Percentiles rank a stretch among this genome's conserved stretches.
phyloP scores from a whole-genome alignment of 2,113 vertebrate genomes.

The Sardina pilchardus region DNA sequence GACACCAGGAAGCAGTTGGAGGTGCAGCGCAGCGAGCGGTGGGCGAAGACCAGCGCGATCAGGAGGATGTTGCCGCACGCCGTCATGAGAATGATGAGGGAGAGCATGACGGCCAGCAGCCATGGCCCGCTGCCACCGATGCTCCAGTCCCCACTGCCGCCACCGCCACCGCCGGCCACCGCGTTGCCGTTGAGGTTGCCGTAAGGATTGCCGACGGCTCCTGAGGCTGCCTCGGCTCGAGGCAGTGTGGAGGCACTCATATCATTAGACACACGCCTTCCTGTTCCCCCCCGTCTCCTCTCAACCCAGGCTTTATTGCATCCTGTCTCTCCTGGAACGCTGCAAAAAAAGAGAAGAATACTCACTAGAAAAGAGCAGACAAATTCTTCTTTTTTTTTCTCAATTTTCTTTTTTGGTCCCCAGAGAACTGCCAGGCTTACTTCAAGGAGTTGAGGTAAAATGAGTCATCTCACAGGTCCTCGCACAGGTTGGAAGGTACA shows the following conservation, averaged over 20 bases:
- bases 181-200: slow-evolving; percentile 43
- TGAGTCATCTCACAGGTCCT: slow-evolving; percentile 9
- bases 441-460: slow-evolving; percentile 8
- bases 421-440: neutral
- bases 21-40: slow-evolving; percentile 89
- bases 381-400: neutral
- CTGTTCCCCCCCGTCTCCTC: slow-evolving; percentile 17
- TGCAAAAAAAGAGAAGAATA: neutral
- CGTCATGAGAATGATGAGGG: slow-evolving; percentile 86
- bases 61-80: slow-evolving; percentile 83
- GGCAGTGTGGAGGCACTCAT: slow-evolving; percentile 62
- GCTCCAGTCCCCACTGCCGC: slow-evolving; percentile 57
- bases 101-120: slow-evolving; percentile 80
- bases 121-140: slow-evolving; percentile 79
- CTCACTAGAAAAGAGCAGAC: neutral
- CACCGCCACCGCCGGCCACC: neutral
- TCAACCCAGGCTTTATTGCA: slow-evolving; percentile 16
- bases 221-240: slow-evolving; percentile 45
- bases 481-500: neutral
- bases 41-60: slow-evolving; percentile 86
- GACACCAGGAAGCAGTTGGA: slow-evolving; percentile 97
- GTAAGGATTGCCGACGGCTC: slow-evolving; percentile 27
- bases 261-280: slow-evolving; percentile 10
- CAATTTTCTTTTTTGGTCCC: neutral
- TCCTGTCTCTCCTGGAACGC: slow-evolving; percentile 28